Base-by-base conservation (phyloP, 2,113 vertebrate genomes). In the Irena cyanogastra region DNA sequence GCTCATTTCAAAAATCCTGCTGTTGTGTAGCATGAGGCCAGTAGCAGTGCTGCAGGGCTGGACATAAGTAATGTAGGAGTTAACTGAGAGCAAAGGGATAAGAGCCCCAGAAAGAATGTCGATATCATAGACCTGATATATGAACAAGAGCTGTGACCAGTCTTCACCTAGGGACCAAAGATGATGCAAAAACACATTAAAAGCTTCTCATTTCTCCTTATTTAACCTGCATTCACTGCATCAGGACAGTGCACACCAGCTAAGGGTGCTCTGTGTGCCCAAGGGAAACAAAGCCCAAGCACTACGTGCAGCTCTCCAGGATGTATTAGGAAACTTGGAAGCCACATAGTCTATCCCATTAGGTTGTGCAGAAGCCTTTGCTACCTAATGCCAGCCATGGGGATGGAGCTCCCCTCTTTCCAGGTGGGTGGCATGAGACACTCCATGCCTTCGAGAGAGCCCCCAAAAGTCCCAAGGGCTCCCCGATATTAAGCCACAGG, bases 291-390 rank as follows among this genome's bases (percentile, higher is more conserved):
- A 80, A 79, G 30, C 7, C 17, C 28, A 75, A 78, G 64, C 13
- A 69, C n/a, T 30, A 0, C 1, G 2, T 39, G 16, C 18, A n/a
- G 12, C 12, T 93, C 31, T 28, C 20, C 0, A 0, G 19, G 22
- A 71, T 16, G 13, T 6, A 56, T 12, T 19, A 79, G 37, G 45
- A 89, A 76, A 53, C 49, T 13, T 21, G 37, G 27, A 60, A 45
- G 19, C 22, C 69, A 45, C 0, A 0, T 2, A 39, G 39, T 16
- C 5, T 27, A 35, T 3, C 8, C 44, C 13, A 31, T 23, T 8
- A 42, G 9, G 30, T 6, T 81, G 8, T 20, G 16, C 22, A 37
- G 30, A 71, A 31, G 41, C 14, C 66, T 66, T 57, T 59, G 54
- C 33, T 39, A 77, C 11, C 11, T 23, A 31, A 4, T 31, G 13